Evolutionary conservation across 2,113 vertebrate genomes (phyloP).

Genomic region (Pipa parva): DNA sequence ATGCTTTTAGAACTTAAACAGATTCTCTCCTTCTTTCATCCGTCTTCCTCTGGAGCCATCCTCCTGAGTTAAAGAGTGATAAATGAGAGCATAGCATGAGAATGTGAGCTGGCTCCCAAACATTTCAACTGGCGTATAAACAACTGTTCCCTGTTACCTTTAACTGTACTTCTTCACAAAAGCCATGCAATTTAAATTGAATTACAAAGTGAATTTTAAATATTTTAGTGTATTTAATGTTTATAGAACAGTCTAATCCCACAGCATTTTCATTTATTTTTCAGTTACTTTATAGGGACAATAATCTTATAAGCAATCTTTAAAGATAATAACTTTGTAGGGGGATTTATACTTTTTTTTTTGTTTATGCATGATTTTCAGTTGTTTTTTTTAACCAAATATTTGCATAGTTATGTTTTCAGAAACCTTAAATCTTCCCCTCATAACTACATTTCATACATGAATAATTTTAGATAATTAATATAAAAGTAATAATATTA

Average conservation of each 20-base stretch:
- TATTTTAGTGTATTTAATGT: constrained; percentile 59
- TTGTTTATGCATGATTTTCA: too few relatives aligned
- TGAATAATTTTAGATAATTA: too few relatives aligned
- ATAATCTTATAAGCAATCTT: constrained; percentile 14
- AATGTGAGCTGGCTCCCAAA: constrained; percentile 71
- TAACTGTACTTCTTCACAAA: constrained; percentile 54
- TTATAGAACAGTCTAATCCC: constrained; percentile 54
- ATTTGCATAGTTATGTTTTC: too few relatives aligned
- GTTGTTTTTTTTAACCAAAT: too few relatives aligned
- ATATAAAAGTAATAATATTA: too few relatives aligned
- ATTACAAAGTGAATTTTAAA: constrained; percentile 57
- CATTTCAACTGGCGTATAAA: constrained; percentile 70
- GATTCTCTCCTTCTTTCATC: constrained; percentile 57
- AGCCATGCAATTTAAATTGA: constrained; percentile 53
- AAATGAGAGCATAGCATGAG: constrained; percentile 68
- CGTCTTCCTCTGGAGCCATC: constrained; percentile 63
- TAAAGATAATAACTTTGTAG: too few relatives aligned
- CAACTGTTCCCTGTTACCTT: constrained; percentile 67
- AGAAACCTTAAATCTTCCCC: too few relatives aligned
- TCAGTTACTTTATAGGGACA: constrained; percentile 33
- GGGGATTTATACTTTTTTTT: too few relatives aligned
- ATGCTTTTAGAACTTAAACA: constrained; percentile 67
- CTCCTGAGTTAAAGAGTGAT: constrained; percentile 65
- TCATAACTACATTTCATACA: too few relatives aligned
- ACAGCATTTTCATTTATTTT: constrained; percentile 53